These are phyloP conservation scores for Riparia riparia DNA, from an alignment of 2,113 vertebrate genomes.

Conservation along the genomic window DNA sequence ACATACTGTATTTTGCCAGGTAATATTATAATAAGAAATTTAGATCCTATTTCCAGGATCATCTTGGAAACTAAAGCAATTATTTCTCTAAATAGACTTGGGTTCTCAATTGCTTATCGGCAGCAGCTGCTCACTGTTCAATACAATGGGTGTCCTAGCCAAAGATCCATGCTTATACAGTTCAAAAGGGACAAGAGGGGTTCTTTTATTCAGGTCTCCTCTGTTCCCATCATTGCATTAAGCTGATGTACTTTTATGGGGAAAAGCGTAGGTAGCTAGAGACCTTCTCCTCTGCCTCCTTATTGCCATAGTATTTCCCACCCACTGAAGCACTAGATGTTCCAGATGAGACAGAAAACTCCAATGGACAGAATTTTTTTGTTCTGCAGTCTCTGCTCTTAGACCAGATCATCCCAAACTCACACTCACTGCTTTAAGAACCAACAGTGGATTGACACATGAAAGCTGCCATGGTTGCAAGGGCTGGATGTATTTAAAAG, in stretches of 20 bases:
- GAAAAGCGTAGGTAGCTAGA: neutral
- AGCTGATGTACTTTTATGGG: neutral
- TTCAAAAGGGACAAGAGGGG: constrained; percentile 5
- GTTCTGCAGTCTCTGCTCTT: neutral
- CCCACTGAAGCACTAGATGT: neutral
- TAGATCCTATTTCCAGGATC: constrained; percentile 55
- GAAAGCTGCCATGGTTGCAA: neutral
- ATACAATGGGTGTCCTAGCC: constrained; percentile 13
- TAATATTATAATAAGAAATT: constrained; percentile 45
- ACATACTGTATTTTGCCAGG: constrained; percentile 46
- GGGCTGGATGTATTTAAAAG: neutral
- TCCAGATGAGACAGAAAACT: constrained; percentile 10
- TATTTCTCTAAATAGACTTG: constrained; percentile 56
- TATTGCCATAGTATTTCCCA: neutral
- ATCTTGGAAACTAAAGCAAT: constrained; percentile 62
- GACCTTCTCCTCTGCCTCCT: neutral
- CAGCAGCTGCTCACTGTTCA: constrained; percentile 59
- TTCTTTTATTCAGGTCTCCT: constrained; percentile 4
- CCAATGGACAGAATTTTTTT: neutral
- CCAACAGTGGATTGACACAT: neutral
- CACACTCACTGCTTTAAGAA: neutral
- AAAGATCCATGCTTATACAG: constrained; percentile 9
- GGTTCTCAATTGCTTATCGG: constrained; percentile 15
- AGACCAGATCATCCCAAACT: neutral
- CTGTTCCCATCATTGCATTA: neutral